Evolutionary conservation across 2,113 vertebrate species (phyloP).

Genomic region (Percopsis transmontana): DNA sequence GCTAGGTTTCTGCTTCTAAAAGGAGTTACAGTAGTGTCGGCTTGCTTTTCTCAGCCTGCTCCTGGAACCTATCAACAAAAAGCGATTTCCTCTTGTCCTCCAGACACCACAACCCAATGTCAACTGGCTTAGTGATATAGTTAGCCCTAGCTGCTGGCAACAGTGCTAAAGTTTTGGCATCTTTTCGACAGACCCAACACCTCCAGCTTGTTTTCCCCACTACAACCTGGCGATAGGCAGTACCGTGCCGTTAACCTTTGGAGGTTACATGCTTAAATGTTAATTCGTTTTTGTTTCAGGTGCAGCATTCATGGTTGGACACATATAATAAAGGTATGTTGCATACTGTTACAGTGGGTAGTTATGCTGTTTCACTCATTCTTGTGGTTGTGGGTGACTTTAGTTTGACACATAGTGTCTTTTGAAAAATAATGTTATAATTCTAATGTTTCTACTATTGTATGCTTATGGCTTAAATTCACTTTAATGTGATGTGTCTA

Average conservation of each 20-base stretch:
- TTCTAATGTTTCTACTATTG: background rate
- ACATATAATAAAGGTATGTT: slow-evolving; percentile 12
- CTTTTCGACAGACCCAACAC: background rate
- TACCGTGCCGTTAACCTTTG: background rate
- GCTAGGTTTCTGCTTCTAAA: background rate
- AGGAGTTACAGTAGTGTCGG: background rate
- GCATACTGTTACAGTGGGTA: background rate
- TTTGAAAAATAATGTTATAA: background rate
- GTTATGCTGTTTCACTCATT: background rate
- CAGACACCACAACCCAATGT: slow-evolving; percentile 48
- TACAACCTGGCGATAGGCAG: background rate
- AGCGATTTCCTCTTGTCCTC: slow-evolving; percentile 34
- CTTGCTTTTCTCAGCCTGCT: background rate
- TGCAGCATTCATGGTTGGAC: slow-evolving; percentile 11
- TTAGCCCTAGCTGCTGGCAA: background rate
- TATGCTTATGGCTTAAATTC: too few relatives aligned
- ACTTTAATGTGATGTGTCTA: background rate
- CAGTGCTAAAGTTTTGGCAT: background rate
- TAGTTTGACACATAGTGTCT: too few relatives aligned
- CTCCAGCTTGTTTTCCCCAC: background rate
- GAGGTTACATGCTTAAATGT: background rate
- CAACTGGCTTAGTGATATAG: slow-evolving; percentile 32
- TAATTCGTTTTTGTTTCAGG: background rate
- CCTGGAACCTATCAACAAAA: fast-evolving
- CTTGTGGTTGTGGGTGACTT: background rate